A percentile compares a stretch with the other conserved stretches of the same genome.
These are phyloP conservation scores for Dendrolimus punctatus DNA, from an alignment of 1,140 invertebrate genomes.

Conservation along the genomic window DNA sequence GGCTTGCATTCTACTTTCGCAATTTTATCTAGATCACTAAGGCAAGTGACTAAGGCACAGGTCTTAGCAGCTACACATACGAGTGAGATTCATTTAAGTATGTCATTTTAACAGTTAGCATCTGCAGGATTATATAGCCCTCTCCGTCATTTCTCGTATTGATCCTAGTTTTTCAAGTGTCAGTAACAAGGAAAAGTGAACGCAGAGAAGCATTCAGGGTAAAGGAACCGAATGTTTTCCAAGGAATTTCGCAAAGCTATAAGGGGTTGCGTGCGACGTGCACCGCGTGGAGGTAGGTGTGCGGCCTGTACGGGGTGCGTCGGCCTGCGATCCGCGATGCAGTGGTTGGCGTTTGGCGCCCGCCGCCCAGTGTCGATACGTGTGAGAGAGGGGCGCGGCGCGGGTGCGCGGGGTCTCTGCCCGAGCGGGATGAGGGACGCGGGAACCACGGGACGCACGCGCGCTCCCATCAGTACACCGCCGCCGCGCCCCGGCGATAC, in stretches of 20 bases:
- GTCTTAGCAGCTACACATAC: no score
- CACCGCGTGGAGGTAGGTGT: slow-evolving; percentile 19
- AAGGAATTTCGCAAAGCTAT: slow-evolving; percentile 7
- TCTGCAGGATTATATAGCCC: no score
- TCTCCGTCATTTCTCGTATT: no score
- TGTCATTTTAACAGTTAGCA: no score
- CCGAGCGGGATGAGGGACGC: slow-evolving; percentile 17
- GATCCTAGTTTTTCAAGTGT: no score
- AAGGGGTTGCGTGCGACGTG: slow-evolving; percentile 32
- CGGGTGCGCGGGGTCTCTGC: slow-evolving; percentile 23
- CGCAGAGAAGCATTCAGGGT: slow-evolving; percentile 27
- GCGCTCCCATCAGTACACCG: slow-evolving; percentile 36
- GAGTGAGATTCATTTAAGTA: no score
- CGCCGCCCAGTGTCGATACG: slow-evolving; percentile 50
- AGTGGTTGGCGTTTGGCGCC: slow-evolving; percentile 31
- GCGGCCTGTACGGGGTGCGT: slow-evolving; percentile 23
- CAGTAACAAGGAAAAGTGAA: slow-evolving; percentile 16
- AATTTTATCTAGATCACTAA: no score
- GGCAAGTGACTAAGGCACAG: no score
- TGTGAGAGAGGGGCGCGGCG: slow-evolving; percentile 34
- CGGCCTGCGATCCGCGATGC: slow-evolving; percentile 27
- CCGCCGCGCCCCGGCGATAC: slow-evolving; percentile 38
- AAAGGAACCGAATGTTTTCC: slow-evolving; percentile 40
- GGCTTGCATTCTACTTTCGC: no score
- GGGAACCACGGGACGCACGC: slow-evolving; percentile 30